Evolutionary conservation across 2,888 invertebrate species (phyloP).

Genomic region (Agrochola lychnidis): DNA sequence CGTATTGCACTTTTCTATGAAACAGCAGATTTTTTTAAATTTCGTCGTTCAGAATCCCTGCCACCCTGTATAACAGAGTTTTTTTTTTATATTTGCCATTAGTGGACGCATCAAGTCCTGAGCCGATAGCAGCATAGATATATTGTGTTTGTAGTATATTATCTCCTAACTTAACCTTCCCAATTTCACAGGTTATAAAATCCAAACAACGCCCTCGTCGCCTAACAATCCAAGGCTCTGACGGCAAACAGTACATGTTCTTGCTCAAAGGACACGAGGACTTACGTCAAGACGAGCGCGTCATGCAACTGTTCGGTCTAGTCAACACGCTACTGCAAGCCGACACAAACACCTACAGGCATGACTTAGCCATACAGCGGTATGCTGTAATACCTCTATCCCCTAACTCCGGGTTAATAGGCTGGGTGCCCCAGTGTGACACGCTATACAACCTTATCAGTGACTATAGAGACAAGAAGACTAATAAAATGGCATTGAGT

Average conservation of each 20-base stretch:
- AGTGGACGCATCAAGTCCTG: not conserved
- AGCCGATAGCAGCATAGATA: not conserved
- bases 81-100: not conserved
- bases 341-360: constrained; percentile 98
- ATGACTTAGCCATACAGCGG: constrained; percentile 95
- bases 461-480: constrained; percentile 99
- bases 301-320: constrained; percentile 99
- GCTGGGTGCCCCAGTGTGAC: constrained; percentile 99
- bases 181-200: constrained; percentile 94
- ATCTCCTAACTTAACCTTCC: not conserved
- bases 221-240: constrained; percentile 97
- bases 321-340: constrained; percentile 98
- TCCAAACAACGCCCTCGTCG: constrained; percentile 99
- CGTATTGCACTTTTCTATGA: too few relatives aligned
- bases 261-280: constrained; percentile 99
- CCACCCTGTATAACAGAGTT: too few relatives aligned
- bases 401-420: constrained; percentile 99
- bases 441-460: constrained; percentile 99
- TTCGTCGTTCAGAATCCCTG: too few relatives aligned
- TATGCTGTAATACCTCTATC: constrained; percentile 99
- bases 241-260: constrained; percentile 99
- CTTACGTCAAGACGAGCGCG: constrained; percentile 99
- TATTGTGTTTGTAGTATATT: not conserved
- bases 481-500: constrained; percentile 95
- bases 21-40: too few relatives aligned